These are phyloP conservation scores for Sigmodon hispidus DNA, from an alignment of 2,113 vertebrate species.

Conservation along the genomic window DNA sequence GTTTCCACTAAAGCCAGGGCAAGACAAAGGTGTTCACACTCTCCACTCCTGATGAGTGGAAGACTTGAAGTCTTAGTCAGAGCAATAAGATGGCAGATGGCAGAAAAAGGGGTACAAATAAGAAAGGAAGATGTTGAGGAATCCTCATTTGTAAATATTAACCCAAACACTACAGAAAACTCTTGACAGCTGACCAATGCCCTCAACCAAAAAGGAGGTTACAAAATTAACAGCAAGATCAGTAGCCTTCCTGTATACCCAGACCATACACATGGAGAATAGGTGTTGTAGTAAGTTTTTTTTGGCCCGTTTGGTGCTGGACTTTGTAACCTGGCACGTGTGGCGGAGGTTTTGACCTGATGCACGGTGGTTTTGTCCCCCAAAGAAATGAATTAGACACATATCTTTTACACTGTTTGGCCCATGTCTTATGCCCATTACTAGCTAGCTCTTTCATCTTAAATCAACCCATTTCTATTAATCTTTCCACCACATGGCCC, in stretches of 20 bases:
- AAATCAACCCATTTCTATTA: no score
- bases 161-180: background rate
- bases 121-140: background rate
- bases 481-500: no score
- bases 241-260: background rate
- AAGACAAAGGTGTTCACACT: background rate
- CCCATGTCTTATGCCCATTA: no score
- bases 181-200: background rate
- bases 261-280: background rate
- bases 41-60: background rate
- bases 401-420: no score
- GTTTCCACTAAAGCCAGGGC: background rate
- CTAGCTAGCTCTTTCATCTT: no score
- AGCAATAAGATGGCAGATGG: background rate
- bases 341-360: no score
- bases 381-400: no score
- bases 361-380: no score
- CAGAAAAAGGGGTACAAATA: background rate
- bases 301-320: no score
- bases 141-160: background rate
- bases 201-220: background rate
- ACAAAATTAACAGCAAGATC: background rate
- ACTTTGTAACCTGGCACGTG: no score
- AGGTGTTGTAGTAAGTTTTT: no score
- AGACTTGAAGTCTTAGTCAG: background rate